These are phyloP conservation scores for Aphidoletes aphidimyza DNA, from an alignment of 2,888 invertebrate species.

Conservation along the genomic window DNA sequence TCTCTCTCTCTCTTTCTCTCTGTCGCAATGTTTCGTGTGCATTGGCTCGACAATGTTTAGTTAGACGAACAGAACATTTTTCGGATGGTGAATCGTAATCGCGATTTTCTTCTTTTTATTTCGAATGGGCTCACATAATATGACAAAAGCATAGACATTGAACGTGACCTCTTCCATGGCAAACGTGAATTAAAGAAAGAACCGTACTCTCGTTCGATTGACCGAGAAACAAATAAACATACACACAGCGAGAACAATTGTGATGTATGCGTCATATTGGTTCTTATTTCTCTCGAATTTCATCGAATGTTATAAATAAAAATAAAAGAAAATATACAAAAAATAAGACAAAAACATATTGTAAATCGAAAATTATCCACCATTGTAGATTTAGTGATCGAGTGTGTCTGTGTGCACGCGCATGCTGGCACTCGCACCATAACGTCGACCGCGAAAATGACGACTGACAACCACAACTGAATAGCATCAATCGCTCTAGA, in stretches of 20 bases:
- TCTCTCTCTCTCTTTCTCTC: too few relatives aligned
- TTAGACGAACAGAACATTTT: neutral
- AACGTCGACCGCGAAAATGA: neutral
- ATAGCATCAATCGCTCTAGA: neutral
- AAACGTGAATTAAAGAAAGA: too few relatives aligned
- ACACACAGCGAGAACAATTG: slow-evolving; percentile 23
- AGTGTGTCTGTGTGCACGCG: too few relatives aligned
- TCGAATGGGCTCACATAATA: too few relatives aligned
- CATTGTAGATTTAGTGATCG: too few relatives aligned
- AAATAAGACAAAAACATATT: neutral
- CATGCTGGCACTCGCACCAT: too few relatives aligned
- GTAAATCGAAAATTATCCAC: slow-evolving; percentile 34
- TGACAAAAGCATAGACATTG: neutral
- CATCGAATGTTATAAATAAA: neutral
- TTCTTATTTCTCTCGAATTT: neutral
- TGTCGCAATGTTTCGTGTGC: neutral
- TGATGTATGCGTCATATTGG: slow-evolving; percentile 33
- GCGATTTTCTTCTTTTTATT: neutral
- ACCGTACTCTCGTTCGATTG: slow-evolving; percentile 53
- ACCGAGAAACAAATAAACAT: slow-evolving; percentile 40
- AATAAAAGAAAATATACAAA: neutral
- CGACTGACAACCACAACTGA: slow-evolving; percentile 35
- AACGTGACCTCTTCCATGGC: slow-evolving; percentile 39
- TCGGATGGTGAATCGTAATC: slow-evolving; percentile 2
- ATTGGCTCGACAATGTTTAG: slow-evolving; percentile 8